These are phyloP conservation scores for Tetramorium alpestre DNA, from an alignment of 1,140 invertebrate genomes.

Conservation along the genomic window DNA sequence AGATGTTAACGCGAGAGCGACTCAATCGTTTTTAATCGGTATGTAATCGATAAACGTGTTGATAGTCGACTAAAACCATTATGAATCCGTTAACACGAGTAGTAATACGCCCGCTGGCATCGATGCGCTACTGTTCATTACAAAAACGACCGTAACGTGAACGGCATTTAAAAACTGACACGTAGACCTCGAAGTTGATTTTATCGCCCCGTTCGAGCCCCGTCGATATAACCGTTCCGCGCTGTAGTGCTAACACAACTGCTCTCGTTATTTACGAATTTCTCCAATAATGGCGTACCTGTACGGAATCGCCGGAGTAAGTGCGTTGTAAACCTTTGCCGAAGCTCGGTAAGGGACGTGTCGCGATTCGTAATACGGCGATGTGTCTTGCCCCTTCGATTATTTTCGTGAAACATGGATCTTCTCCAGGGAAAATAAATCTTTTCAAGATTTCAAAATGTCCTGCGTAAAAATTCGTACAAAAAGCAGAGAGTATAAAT, in stretches of 20 bases:
- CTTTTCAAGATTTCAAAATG: background rate
- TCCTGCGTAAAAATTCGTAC: background rate
- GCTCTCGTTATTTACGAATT: slow-evolving; percentile 59
- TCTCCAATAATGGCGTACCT: slow-evolving; percentile 38
- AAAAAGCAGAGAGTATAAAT: background rate
- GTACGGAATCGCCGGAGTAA: slow-evolving; percentile 29
- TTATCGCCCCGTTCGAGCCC: slow-evolving; percentile 26
- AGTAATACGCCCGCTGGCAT: background rate
- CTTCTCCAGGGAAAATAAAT: background rate
- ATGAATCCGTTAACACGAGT: background rate
- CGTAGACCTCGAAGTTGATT: slow-evolving; percentile 39
- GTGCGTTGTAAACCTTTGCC: slow-evolving; percentile 31
- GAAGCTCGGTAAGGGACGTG: slow-evolving; percentile 24
- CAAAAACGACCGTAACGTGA: slow-evolving; percentile 25
- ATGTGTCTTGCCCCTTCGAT: background rate
- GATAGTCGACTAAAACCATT: slow-evolving; percentile 19
- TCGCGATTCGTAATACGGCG: slow-evolving; percentile 42
- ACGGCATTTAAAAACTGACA: slow-evolving; percentile 43
- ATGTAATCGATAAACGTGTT: background rate
- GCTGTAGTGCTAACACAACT: slow-evolving; percentile 34
- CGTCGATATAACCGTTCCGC: slow-evolving; percentile 3
- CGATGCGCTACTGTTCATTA: background rate
- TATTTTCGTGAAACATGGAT: background rate
- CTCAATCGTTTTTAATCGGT: background rate
- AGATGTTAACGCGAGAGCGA: background rate